These are phyloP conservation scores for Paradoxurus hermaphroditus DNA, from an alignment of 2,113 vertebrate genomes.

Conservation along the genomic window DNA sequence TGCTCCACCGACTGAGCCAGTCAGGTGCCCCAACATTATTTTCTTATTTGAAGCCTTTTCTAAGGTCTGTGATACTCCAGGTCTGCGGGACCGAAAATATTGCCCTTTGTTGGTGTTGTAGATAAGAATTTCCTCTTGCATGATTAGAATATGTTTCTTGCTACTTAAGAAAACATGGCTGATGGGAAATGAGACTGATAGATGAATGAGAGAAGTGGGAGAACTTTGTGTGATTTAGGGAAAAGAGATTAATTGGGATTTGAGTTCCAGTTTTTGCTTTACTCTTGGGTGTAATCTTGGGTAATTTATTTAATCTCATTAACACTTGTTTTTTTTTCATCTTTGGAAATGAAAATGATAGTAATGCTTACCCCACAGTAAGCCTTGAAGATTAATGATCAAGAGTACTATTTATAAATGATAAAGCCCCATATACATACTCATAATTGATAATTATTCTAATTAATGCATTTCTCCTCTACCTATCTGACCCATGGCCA, in stretches of 20 bases:
- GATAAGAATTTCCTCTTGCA: not conserved
- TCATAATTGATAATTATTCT: not conserved
- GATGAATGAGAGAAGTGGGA: not conserved
- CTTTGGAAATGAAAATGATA: not conserved
- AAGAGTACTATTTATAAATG: not conserved
- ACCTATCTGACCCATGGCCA: not conserved
- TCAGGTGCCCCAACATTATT: not conserved
- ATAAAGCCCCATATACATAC: not conserved
- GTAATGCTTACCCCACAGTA: not conserved
- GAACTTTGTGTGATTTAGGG: not conserved
- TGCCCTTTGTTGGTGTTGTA: not conserved
- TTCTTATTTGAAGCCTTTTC: not conserved
- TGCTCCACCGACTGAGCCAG: not conserved
- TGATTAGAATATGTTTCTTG: not conserved
- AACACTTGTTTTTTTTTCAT: not conserved
- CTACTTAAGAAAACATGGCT: not conserved
- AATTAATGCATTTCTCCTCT: not conserved
- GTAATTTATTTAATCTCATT: not conserved
- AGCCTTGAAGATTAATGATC: not conserved
- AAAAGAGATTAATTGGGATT: not conserved
- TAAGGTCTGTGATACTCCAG: not conserved
- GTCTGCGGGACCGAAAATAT: not conserved
- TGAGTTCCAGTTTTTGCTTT: not conserved
- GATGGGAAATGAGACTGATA: not conserved
- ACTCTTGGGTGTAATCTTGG: not conserved